phyloP scores from a whole-genome alignment of 92 coral and sea anemone genomes.

The Epizoanthus stellaris region DNA sequence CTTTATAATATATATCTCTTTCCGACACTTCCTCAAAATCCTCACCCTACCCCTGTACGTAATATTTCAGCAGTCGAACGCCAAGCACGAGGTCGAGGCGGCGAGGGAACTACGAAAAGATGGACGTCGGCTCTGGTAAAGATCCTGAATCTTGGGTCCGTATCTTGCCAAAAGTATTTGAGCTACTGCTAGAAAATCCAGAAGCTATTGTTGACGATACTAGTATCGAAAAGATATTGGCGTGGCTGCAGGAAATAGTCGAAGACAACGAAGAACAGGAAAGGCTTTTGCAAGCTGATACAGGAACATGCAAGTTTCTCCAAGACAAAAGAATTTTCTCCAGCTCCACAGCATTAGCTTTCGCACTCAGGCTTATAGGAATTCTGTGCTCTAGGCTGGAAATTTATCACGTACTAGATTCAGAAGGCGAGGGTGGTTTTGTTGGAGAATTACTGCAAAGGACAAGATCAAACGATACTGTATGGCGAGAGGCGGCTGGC shows the following conservation, averaged over 20 bases:
- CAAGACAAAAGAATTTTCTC: slow-evolving; percentile 53
- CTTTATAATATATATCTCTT: no score
- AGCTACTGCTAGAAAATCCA: slow-evolving; percentile 68
- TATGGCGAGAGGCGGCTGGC: slow-evolving; percentile 82
- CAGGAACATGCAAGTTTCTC: slow-evolving; percentile 70
- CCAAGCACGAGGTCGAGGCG: background rate
- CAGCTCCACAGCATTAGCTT: slow-evolving; percentile 55
- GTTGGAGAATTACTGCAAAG: slow-evolving; percentile 45
- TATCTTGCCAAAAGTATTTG: slow-evolving; percentile 68
- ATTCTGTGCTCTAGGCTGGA: slow-evolving; percentile 57
- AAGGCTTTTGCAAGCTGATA: slow-evolving; percentile 50
- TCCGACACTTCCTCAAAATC: background rate
- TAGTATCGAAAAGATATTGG: slow-evolving; percentile 86
- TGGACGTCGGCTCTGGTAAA: background rate
- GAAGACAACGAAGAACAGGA: slow-evolving; percentile 41
- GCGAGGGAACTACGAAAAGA: slow-evolving; percentile 12
- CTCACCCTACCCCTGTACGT: background rate
- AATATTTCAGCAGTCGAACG: background rate
- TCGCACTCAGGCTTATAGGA: slow-evolving; percentile 82
- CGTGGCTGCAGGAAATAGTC: slow-evolving; percentile 67
- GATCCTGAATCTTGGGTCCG: slow-evolving; percentile 52
- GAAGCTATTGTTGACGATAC: slow-evolving; percentile 94
- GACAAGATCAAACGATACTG: slow-evolving; percentile 28
- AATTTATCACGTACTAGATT: slow-evolving; percentile 28
- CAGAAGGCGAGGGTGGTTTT: slow-evolving; percentile 24